phyloP scores from a whole-genome alignment of 2,797 vertebrate genomes.

The Myioborus melanocephalus region DNA sequence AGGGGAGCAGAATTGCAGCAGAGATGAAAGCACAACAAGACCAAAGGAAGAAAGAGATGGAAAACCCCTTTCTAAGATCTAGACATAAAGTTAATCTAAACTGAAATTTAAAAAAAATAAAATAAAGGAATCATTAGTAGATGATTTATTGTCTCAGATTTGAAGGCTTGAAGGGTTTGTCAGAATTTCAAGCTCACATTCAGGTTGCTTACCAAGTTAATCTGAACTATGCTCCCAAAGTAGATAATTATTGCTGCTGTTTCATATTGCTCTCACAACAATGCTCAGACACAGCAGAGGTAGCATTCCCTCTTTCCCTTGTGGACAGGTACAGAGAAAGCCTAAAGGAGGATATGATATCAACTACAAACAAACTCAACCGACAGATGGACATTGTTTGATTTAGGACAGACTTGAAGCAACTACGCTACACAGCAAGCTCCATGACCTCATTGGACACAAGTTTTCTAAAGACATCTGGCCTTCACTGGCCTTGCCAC shows the following conservation, averaged over 20 bases:
- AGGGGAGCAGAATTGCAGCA: slow-evolving; percentile 32
- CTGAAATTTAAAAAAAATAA: background rate
- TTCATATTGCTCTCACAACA: background rate
- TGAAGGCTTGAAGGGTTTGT: background rate
- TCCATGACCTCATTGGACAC: rapidly evolving
- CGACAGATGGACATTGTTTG: background rate
- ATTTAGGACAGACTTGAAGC: background rate
- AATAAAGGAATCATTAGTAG: too few species aligned
- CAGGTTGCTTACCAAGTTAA: background rate
- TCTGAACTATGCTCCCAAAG: background rate
- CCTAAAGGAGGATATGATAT: background rate
- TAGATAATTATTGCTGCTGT: background rate
- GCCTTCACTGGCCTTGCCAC: background rate
- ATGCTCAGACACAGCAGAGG: background rate
- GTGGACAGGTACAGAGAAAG: background rate
- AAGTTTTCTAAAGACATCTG: background rate
- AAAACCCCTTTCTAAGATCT: background rate
- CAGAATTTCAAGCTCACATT: background rate
- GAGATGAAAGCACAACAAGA: slow-evolving; percentile 1
- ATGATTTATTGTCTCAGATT: background rate
- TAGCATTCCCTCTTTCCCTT: background rate
- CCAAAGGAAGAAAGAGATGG: background rate
- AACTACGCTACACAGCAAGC: background rate
- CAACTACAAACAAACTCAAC: background rate
- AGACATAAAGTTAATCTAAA: background rate